These are phyloP conservation scores for Myripristis murdjan DNA, from an alignment of 2,797 vertebrate genomes.

Conservation along the genomic window DNA sequence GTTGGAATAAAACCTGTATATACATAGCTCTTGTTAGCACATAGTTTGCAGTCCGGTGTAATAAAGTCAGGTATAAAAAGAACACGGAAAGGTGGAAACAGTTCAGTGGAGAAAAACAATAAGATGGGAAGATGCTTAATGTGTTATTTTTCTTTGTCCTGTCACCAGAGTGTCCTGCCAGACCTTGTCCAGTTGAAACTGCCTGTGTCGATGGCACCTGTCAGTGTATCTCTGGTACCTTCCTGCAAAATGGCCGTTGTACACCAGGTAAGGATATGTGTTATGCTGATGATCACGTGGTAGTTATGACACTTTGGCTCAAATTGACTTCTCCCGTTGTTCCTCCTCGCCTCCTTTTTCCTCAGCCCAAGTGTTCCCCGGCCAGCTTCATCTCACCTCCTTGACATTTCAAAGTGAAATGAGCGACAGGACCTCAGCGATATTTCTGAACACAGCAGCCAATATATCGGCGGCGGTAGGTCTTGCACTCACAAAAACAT, in stretches of 20 bases:
- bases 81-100: neutral
- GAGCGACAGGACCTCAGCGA: slow-evolving; percentile 69
- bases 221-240: slow-evolving; percentile 80
- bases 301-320: neutral
- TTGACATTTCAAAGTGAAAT: slow-evolving; percentile 55
- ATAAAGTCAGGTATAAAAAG: neutral
- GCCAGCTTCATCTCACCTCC: slow-evolving; percentile 68
- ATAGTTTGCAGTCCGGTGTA: too few relatives aligned
- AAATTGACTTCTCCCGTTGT: neutral
- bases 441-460: slow-evolving; percentile 60
- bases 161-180: slow-evolving; percentile 67
- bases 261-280: slow-evolving; percentile 64
- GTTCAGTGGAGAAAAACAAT: neutral
- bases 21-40: too few relatives aligned
- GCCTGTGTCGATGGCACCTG: slow-evolving; percentile 75
- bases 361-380: slow-evolving; percentile 82
- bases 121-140: neutral
- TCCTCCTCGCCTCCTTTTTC: neutral
- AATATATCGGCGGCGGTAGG: slow-evolving; percentile 67
- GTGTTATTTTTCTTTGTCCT: neutral
- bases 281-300: neutral
- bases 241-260: slow-evolving; percentile 61
- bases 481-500: neutral
- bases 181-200: slow-evolving; percentile 71
- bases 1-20: too few relatives aligned